These are phyloP conservation scores for Colius striatus DNA, from an alignment of 2,113 vertebrate species.

Conservation along the genomic window DNA sequence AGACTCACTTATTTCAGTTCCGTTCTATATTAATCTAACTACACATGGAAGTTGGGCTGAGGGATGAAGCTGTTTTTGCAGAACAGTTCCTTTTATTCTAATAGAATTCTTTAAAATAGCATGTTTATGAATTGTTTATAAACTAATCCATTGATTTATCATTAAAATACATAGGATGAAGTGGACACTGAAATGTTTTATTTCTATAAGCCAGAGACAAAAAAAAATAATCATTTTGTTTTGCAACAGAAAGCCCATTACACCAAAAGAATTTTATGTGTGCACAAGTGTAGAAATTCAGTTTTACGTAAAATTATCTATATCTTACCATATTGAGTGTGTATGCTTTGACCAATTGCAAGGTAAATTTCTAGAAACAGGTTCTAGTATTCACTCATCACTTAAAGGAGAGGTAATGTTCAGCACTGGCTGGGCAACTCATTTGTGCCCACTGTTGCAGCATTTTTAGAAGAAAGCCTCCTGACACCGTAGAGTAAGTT, in stretches of 20 bases:
- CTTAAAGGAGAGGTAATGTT: neutral
- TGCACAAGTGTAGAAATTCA: rapidly evolving
- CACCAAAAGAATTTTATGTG: neutral
- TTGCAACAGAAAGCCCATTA: neutral
- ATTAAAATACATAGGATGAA: neutral
- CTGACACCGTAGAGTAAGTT: neutral
- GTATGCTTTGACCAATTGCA: neutral
- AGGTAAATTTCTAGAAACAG: neutral
- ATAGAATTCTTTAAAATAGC: neutral
- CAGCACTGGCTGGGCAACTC: neutral
- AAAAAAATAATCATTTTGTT: neutral
- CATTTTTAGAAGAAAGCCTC: neutral
- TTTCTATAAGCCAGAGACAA: neutral
- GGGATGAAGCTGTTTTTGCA: neutral
- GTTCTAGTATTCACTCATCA: neutral
- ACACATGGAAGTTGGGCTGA: neutral
- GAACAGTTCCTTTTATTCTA: neutral
- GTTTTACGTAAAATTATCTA: neutral
- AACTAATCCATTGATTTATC: neutral
- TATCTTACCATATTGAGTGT: neutral
- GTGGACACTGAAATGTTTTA: neutral
- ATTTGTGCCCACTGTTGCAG: neutral
- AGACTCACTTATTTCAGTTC: neutral
- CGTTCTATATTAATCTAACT: neutral
- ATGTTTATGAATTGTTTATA: neutral